phyloP scores from a whole-genome alignment of 2,797 vertebrate species.

The Ptychadena robeensis region DNA sequence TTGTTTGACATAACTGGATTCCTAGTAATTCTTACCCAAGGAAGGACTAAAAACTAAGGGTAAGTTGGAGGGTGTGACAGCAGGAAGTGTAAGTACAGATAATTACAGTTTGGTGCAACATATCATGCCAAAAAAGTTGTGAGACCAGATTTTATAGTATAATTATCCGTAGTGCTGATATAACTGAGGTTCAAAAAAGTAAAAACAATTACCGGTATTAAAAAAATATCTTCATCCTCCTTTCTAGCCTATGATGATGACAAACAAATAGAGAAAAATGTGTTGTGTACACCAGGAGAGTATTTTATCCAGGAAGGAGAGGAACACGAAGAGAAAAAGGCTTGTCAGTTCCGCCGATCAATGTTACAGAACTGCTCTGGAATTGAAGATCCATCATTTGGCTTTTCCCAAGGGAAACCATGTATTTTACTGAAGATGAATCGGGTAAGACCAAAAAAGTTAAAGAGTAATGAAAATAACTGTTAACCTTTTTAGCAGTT shows the following conservation, averaged over 20 bases:
- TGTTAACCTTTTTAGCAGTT: no score
- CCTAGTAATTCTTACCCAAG: no score
- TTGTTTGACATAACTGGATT: no score
- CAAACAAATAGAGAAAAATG: conserved; percentile 88
- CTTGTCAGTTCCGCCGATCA: conserved; percentile 95
- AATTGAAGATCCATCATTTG: conserved; percentile 83
- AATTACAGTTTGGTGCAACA: no score
- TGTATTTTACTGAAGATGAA: conserved; percentile 97
- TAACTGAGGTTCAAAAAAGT: neutral
- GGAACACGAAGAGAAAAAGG: conserved; percentile 85
- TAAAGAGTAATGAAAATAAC: neutral
- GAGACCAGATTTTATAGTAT: neutral
- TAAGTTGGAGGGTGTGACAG: no score
- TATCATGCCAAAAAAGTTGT: no score
- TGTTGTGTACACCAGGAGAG: conserved; percentile 79
- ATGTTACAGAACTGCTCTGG: conserved; percentile 91
- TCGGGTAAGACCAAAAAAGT: conserved; percentile 77
- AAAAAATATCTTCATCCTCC: conserved; percentile 18
- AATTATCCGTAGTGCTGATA: neutral
- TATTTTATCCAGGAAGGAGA: conserved; percentile 90
- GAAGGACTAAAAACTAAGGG: no score
- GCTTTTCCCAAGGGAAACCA: conserved; percentile 89
- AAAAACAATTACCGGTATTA: neutral
- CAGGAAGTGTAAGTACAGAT: no score
- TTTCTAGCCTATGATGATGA: conserved; percentile 88